Percentiles rank a stretch among this genome's conserved stretches.
Evolutionary conservation across 2,888 invertebrate genomes (phyloP).

Genomic region (Ariolimax columbianus): DNA sequence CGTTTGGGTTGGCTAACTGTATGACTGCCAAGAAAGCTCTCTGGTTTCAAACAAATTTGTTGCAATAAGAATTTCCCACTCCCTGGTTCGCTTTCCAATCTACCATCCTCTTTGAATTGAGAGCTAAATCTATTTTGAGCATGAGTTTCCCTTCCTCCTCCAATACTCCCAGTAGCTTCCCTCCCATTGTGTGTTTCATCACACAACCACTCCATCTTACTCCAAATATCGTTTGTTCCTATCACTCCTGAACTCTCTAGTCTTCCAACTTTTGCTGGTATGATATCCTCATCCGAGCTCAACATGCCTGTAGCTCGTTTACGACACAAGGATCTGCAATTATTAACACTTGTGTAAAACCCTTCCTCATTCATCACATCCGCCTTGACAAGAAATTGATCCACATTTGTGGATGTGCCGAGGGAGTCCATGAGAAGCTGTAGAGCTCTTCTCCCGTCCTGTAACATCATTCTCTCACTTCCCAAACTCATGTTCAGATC

Average conservation of each 20-base stretch:
- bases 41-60: constrained; percentile 48
- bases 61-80: constrained; percentile 50
- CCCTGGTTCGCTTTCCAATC: constrained; percentile 17
- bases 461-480: background rate
- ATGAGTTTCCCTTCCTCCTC: too few relatives aligned
- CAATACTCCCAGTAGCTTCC: too few relatives aligned
- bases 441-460: constrained; percentile 44
- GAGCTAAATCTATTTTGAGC: constrained; percentile 7
- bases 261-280: constrained; percentile 47
- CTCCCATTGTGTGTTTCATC: too few relatives aligned
- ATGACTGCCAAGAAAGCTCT: constrained; percentile 49
- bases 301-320: constrained; percentile 68
- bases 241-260: background rate
- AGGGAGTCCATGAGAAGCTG: constrained; percentile 59
- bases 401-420: background rate
- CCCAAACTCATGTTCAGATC: background rate
- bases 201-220: constrained; percentile 68
- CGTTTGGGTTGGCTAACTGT: background rate
- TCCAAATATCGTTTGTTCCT: constrained; percentile 72
- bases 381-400: background rate
- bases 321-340: constrained; percentile 17
- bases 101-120: background rate
- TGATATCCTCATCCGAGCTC: constrained; percentile 42
- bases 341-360: background rate
- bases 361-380: background rate